These are phyloP conservation scores for Tauraco hartlaubi DNA, from an alignment of 2,797 vertebrate species.

Conservation along the genomic window DNA sequence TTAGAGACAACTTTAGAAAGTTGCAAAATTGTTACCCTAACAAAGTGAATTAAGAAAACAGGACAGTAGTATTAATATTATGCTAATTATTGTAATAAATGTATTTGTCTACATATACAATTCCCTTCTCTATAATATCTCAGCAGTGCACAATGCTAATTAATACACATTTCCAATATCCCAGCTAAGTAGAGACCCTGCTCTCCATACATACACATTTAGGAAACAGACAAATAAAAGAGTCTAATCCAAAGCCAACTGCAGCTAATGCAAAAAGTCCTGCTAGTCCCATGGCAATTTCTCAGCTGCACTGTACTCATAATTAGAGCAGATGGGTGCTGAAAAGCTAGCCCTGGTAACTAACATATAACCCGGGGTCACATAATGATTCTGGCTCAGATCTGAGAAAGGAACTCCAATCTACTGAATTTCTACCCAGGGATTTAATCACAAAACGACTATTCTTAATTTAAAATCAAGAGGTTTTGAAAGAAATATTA, in stretches of 20 bases:
- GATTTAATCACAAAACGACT: conserved; percentile 34
- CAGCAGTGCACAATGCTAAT: background rate
- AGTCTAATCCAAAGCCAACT: background rate
- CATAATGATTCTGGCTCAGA: background rate
- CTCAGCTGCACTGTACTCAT: background rate
- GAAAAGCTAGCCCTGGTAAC: background rate
- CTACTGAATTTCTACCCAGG: background rate
- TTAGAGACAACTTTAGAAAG: background rate
- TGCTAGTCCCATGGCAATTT: background rate
- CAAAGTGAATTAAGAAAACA: background rate
- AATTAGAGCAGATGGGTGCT: background rate
- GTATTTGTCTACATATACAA: background rate
- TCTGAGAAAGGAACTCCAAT: background rate
- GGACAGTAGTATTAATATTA: background rate
- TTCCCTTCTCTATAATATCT: background rate
- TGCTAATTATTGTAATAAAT: background rate
- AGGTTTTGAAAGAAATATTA: background rate
- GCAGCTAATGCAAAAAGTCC: background rate
- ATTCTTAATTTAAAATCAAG: conserved; percentile 28
- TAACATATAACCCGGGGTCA: background rate
- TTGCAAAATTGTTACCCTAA: background rate
- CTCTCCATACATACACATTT: background rate
- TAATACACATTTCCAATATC: background rate
- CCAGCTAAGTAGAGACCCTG: background rate
- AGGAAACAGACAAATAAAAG: background rate